A percentile compares a stretch with the other conserved stretches of the same genome.
Evolutionary conservation across 2,888 invertebrate species (phyloP).

Genomic region (Onchidella celtica): DNA sequence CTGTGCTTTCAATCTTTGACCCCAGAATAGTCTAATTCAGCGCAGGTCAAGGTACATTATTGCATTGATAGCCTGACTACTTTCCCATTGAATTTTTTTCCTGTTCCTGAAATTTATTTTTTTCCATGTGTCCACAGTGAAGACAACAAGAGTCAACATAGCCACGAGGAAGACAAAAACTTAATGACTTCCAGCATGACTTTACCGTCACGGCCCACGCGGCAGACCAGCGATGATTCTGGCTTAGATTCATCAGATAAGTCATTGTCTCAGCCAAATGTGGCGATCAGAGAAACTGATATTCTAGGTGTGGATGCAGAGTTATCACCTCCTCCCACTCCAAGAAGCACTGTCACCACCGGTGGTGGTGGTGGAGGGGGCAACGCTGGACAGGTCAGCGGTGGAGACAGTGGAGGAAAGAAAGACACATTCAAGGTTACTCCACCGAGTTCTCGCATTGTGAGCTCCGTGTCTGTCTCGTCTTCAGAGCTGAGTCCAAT

Average conservation of each 20-base stretch:
- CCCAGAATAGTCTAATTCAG: no score
- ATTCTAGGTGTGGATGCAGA: constrained; percentile 57
- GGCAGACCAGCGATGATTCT: constrained; percentile 57
- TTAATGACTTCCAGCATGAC: constrained; percentile 70
- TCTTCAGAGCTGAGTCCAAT: constrained; percentile 43
- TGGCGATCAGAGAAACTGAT: constrained; percentile 65
- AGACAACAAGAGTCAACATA: constrained; percentile 48
- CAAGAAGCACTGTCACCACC: constrained; percentile 24
- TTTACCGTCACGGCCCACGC: constrained; percentile 66
- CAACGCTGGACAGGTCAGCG: background rate
- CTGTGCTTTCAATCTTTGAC: no score
- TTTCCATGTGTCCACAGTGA: no score
- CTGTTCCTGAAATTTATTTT: no score
- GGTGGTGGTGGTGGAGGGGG: background rate
- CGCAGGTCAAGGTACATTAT: no score
- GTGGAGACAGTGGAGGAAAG: background rate
- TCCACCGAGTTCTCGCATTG: constrained; percentile 1
- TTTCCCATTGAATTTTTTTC: no score
- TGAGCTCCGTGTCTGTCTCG: constrained; percentile 51
- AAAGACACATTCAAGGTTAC: constrained; percentile 27
- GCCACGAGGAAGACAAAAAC: constrained; percentile 67
- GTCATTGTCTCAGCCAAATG: constrained; percentile 49
- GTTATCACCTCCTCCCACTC: constrained; percentile 49
- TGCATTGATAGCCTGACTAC: no score
- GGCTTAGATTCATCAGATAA: constrained; percentile 54